Evolutionary conservation across 2,113 vertebrate species (phyloP), one percentile per base, ranked within the genome.

Genomic region (Phaethornis superciliosus): DNA sequence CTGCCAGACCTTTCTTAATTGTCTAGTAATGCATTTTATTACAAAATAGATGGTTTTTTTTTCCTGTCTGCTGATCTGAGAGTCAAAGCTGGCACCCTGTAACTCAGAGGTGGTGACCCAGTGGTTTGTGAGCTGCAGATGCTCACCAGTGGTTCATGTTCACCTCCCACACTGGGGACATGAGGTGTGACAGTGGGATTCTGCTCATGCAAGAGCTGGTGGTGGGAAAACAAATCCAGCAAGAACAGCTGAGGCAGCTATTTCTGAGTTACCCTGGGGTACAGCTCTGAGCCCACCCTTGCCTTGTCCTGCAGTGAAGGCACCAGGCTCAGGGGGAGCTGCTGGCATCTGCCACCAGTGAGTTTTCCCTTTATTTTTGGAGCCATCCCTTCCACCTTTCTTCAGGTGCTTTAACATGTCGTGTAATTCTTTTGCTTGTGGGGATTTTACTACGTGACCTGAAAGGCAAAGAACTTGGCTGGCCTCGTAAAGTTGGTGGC

Each of bases 1-100:
- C 59, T 92, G 82, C 35, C 79, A 93, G 94, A 93, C 33, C 6
- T 42, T 85, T 89, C 40, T 86, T 91, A 94, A 93, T 88, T 78
- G 64, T 81, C 80, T 85, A 55, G 72, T 51, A 67, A 75, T 51
- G 64, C 33, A 81, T 81, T 95, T 90, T 83, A 42, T 77, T 90
- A 28, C 44, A 88, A 80, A 91, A 55, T 6, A 17, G 27, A 0
- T 3, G 13, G 10, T 5, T 47, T 47, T n/a, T 49, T 58, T 74
- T 72, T 44, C 42, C 37, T 85, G 32, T 26, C n/a, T 69, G 64
- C 46, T 78, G 51, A 24, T 69, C 40, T 72, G 46, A 40, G n/a
- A 68, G 19, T 54, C 46, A n/a, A 2, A 21, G 26, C 32, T n/a
- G 18, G 46, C 30, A 68, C 51, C 16, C 10, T 54, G 71, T 10